Evolutionary conservation across 2,797 vertebrate genomes (phyloP), one percentile per base, ranked within the genome.

Genomic region (Danio tinwini): DNA sequence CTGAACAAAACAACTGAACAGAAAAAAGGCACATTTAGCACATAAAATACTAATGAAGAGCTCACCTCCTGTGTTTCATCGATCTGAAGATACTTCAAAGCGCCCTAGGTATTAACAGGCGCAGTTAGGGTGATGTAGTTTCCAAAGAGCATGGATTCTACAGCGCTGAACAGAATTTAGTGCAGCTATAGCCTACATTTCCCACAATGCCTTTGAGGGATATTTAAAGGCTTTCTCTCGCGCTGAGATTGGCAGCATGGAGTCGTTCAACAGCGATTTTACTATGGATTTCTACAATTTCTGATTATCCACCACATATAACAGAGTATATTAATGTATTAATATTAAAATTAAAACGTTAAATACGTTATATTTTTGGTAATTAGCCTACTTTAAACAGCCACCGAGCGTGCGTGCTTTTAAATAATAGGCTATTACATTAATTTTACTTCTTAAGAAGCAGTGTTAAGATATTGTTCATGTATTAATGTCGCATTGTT

Each of bases 61-160:
- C 88, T 90, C 78, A 87, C 86, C 88, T 73, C 29, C 58, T 56
- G 80, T 50, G n/a, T 8, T 16, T 45, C 16, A 21, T 55, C 44
- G 19, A 49, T 74, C 45, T n/a, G 45, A 29, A 58, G 64, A 72
- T n/a, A 7, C 19, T 6, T 37, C 7, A 21, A 17, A 10, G 69
- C 21, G 63, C 40, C 37, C 9, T 12, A 56, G 52, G 71, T 7
- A 58, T 78, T 78, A 76, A 58, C 68, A 9, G 14, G 7, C 5
- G 21, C 14, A 8, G 44, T 14, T 29, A 53, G 92, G 92, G 88
- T 88, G 82, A 75, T 93, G 93, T 92, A 93, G 93, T 94, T 86
- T 80, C 61, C 17, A 8, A 5, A 0, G 4, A 39, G 7, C 0
- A 0, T 4, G 52, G 19, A 0, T 3, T 6, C 1, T 0, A 0